Evolutionary conservation across 2,797 vertebrate genomes (phyloP).

Genomic region (Protonibea diacanthus): DNA sequence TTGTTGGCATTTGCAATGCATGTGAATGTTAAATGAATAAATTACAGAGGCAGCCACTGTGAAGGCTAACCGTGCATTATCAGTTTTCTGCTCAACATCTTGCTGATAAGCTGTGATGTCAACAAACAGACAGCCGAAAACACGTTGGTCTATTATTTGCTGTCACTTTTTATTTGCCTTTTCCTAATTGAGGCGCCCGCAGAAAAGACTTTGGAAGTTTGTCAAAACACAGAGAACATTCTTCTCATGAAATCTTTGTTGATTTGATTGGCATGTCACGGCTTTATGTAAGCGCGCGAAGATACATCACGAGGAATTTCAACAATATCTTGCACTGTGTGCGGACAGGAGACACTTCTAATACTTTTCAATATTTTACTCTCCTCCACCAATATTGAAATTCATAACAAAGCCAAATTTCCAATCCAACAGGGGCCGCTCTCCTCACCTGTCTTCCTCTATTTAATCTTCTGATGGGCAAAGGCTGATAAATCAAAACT

Average conservation of each 20-base stretch:
- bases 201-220: conserved; percentile 30
- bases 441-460: conserved; percentile 38
- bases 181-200: conserved; percentile 32
- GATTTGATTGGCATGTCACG: conserved; percentile 26
- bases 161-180: conserved; percentile 49
- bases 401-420: conserved; percentile 27
- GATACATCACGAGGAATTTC: background rate
- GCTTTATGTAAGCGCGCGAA: conserved; percentile 12
- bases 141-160: conserved; percentile 21
- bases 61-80: conserved; percentile 38
- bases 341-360: background rate
- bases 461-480: conserved; percentile 48
- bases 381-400: conserved; percentile 9
- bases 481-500: conserved; percentile 48
- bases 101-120: conserved; percentile 40
- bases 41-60: conserved; percentile 36
- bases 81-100: conserved; percentile 48
- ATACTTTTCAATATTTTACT: conserved; percentile 3
- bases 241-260: conserved; percentile 9
- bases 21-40: conserved; percentile 47
- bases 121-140: conserved; percentile 40
- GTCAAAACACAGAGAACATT: conserved; percentile 13
- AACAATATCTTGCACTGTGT: background rate
- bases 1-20: conserved; percentile 51
- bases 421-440: conserved; percentile 11